Conservation (phyloP, 2,797 vertebrate genomes). For the Brachymystax lenok region DNA sequence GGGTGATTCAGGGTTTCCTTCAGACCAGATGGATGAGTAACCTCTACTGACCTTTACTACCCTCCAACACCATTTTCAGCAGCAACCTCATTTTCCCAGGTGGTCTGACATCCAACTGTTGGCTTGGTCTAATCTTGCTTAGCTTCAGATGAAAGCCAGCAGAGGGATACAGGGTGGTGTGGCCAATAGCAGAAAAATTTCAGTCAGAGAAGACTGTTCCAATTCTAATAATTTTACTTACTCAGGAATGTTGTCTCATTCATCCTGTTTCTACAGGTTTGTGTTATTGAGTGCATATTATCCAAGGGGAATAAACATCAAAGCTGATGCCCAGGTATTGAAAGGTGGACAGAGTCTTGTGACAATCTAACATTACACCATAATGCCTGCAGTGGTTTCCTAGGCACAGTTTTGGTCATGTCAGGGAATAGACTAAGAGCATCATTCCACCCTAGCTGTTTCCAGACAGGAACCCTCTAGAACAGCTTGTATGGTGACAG, state of each 20-base stretch:
- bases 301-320: background rate
- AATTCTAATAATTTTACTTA: background rate
- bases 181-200: background rate
- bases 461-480: conserved; percentile 19
- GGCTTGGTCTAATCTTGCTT: background rate
- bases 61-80: background rate
- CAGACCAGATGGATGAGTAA: background rate
- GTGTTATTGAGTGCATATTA: background rate
- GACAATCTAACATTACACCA: too few relatives aligned
- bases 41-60: background rate
- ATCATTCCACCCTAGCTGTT: conserved; percentile 36
- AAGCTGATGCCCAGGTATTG: background rate
- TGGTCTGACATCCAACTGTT: background rate
- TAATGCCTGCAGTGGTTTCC: background rate
- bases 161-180: background rate
- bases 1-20: background rate
- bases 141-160: background rate
- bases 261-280: background rate
- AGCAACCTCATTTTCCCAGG: background rate
- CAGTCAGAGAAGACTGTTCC: background rate
- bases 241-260: background rate
- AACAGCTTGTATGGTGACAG: conserved; percentile 34
- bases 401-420: background rate
- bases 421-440: conserved; percentile 17
- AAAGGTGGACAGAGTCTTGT: background rate